These are phyloP conservation scores for Psilanteris sp. DNA, from an alignment of 1,140 invertebrate species.

Conservation along the genomic window DNA sequence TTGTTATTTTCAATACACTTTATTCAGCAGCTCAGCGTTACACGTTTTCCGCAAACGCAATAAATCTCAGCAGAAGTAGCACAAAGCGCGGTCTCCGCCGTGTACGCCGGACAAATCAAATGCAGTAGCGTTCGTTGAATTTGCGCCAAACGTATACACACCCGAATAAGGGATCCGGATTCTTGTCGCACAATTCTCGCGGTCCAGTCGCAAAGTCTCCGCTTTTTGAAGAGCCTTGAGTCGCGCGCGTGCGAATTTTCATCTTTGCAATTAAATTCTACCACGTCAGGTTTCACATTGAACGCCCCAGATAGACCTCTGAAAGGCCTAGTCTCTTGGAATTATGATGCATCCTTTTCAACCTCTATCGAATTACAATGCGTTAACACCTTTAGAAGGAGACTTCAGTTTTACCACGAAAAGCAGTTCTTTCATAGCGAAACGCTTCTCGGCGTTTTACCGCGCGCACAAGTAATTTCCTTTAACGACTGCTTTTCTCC, in stretches of 20 bases:
- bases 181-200: conserved; percentile 32
- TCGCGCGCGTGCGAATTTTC: conserved; percentile 33
- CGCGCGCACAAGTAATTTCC: conserved; percentile 50
- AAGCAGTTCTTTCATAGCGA: conserved; percentile 46
- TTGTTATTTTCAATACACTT: conserved; percentile 24
- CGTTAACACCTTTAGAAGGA: conserved; percentile 58
- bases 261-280: conserved; percentile 56
- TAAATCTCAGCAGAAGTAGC: conserved; percentile 45
- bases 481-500: conserved; percentile 59
- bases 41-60: conserved; percentile 24
- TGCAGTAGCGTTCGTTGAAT: conserved; percentile 44
- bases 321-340: conserved; percentile 37
- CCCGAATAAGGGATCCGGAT: conserved; percentile 46
- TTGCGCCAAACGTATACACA: conserved; percentile 52
- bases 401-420: conserved; percentile 52
- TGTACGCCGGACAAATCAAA: conserved; percentile 32
- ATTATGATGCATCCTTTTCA: conserved; percentile 52
- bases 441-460: conserved; percentile 48
- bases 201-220: neutral
- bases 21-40: neutral
- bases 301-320: conserved; percentile 35
- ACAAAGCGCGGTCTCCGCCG: conserved; percentile 15
- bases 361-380: conserved; percentile 52
- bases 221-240: conserved; percentile 20
- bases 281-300: conserved; percentile 39